These are phyloP conservation scores for Graptemys geographica DNA, from an alignment of 2,797 vertebrate species.

Conservation along the genomic window DNA sequence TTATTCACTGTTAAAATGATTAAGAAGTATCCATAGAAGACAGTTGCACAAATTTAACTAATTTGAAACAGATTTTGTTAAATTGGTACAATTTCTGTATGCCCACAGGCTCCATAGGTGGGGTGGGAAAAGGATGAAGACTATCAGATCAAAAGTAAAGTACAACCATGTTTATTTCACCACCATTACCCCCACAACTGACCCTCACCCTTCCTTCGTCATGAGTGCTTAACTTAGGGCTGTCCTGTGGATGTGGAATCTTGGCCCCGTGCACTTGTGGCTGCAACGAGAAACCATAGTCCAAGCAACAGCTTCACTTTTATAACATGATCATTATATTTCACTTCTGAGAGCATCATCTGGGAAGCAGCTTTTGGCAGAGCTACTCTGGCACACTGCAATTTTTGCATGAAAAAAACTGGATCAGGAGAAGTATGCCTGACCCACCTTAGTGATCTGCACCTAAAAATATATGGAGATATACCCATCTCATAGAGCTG, in stretches of 20 bases:
- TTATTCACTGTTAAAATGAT: neutral
- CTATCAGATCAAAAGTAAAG: neutral
- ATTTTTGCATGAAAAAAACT: neutral
- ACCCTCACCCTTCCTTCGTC: neutral
- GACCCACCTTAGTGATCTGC: neutral
- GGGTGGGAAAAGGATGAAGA: neutral
- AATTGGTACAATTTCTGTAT: neutral
- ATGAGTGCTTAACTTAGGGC: neutral
- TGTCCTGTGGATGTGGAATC: neutral
- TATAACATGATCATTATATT: neutral
- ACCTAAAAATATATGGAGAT: neutral
- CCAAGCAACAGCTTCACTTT: neutral
- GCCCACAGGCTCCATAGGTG: neutral
- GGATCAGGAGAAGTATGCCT: neutral
- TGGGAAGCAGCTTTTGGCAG: neutral
- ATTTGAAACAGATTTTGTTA: neutral
- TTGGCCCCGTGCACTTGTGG: neutral
- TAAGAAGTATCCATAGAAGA: neutral
- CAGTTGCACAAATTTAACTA: neutral
- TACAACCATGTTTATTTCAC: neutral
- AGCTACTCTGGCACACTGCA: neutral
- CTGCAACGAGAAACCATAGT: neutral
- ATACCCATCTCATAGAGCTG: too few relatives aligned
- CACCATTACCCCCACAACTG: neutral
- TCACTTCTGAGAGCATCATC: neutral